These are phyloP conservation scores for Rostratula benghalensis DNA, from an alignment of 2,113 vertebrate species.

Conservation along the genomic window DNA sequence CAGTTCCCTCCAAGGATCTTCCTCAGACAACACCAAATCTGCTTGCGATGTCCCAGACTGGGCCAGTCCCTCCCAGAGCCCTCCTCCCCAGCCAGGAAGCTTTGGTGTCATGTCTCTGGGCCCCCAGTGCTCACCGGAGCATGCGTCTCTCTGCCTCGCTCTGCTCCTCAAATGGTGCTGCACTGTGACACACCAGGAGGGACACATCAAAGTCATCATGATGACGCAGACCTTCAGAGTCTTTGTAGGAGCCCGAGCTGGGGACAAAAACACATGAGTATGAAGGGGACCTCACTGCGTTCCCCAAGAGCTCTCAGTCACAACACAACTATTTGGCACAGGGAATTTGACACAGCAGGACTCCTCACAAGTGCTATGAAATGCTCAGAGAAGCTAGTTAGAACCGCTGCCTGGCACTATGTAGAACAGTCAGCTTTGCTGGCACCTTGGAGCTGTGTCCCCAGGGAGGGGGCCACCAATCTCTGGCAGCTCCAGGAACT, in stretches of 20 bases:
- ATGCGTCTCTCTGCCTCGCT: constrained; percentile 91
- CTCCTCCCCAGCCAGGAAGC: background rate
- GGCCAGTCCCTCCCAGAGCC: background rate
- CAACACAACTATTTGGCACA: background rate
- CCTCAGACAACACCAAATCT: background rate
- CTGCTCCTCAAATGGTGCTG: constrained; percentile 94
- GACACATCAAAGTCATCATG: constrained; percentile 98
- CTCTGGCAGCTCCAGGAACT: background rate
- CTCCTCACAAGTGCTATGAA: background rate
- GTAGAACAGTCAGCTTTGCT: background rate
- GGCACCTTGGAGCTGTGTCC: background rate
- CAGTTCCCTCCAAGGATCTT: background rate
- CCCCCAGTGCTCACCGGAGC: constrained; percentile 79
- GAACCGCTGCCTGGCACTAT: background rate
- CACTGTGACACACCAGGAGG: constrained; percentile 92
- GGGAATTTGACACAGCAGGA: background rate
- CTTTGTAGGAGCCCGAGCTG: constrained; percentile 94
- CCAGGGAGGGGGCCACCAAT: background rate
- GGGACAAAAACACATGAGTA: background rate
- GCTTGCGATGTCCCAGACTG: background rate
- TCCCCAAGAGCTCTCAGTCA: background rate
- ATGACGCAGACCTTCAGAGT: constrained; percentile 91
- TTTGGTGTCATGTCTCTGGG: background rate
- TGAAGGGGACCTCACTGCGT: background rate
- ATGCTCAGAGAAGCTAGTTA: background rate